phyloP scores from a whole-genome alignment of 2,113 vertebrate species.

The Centrocercus urophasianus region DNA sequence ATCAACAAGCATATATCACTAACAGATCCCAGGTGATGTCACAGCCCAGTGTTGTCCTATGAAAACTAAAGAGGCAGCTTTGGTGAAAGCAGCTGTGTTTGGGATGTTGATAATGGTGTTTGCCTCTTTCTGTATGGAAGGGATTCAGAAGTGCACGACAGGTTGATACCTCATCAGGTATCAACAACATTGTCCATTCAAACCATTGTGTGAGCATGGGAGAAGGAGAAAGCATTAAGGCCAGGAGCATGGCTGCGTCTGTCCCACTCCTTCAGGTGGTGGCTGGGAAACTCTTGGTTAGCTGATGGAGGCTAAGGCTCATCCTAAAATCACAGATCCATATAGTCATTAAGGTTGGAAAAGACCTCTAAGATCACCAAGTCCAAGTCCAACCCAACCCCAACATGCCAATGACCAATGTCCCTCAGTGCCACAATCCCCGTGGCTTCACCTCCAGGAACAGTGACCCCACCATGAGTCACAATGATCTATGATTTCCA shows the following conservation, averaged over 20 bases:
- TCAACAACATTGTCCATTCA: not conserved
- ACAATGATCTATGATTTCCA: not conserved
- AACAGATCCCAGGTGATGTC: not conserved
- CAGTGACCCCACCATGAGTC: too few relatives aligned
- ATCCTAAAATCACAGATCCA: not conserved
- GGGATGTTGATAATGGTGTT: not conserved
- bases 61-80: not conserved
- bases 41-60: not conserved
- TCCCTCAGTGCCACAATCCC: too few relatives aligned
- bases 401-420: too few relatives aligned
- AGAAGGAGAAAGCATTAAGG: not conserved
- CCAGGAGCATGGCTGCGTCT: not conserved
- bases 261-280: not conserved
- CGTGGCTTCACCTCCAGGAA: too few relatives aligned
- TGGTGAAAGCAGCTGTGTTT: rapidly evolving
- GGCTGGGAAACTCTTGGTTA: not conserved
- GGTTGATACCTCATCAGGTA: not conserved
- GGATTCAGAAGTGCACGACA: not conserved
- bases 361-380: too few relatives aligned
- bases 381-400: too few relatives aligned
- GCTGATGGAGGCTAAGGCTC: not conserved
- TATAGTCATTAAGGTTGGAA: too few relatives aligned
- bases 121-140: not conserved
- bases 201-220: not conserved
- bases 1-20: not conserved